Conservation (phyloP, 2,113 vertebrate species). For the Eclectus roratus region DNA sequence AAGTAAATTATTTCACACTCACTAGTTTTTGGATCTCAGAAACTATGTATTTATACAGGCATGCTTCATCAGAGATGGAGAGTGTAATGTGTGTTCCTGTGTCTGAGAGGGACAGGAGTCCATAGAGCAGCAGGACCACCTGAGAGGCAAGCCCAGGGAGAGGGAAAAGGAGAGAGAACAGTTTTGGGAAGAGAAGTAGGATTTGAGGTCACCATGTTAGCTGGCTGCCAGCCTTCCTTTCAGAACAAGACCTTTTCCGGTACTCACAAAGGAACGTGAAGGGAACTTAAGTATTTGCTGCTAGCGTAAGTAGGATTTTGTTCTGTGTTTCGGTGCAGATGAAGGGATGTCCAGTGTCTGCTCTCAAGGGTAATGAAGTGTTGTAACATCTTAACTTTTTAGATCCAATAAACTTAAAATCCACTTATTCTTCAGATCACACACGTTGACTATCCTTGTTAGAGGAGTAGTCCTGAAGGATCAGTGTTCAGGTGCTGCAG, state of each 20-base stretch:
- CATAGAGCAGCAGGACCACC: neutral
- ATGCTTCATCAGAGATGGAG: neutral
- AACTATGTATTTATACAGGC: neutral
- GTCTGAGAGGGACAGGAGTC: neutral
- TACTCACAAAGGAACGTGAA: neutral
- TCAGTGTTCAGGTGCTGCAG: neutral
- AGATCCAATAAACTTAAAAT: neutral
- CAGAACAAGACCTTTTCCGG: neutral
- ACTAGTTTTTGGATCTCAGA: neutral
- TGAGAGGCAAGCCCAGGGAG: neutral
- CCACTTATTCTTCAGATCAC: neutral
- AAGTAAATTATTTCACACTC: neutral
- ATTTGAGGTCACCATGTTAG: neutral
- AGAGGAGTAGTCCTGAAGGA: neutral
- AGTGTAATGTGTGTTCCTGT: rapidly evolving
- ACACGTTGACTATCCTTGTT: rapidly evolving
- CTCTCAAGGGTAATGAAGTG: neutral
- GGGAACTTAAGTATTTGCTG: neutral
- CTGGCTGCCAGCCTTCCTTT: neutral
- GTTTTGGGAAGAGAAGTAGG: neutral
- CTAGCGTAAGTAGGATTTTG: neutral
- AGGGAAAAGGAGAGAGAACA: neutral
- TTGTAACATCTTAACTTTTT: neutral
- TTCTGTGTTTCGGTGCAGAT: neutral
- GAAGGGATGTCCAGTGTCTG: neutral